Conservation (phyloP, 1,140 invertebrate species). For the Parasteatoda tepidariorum region DNA sequence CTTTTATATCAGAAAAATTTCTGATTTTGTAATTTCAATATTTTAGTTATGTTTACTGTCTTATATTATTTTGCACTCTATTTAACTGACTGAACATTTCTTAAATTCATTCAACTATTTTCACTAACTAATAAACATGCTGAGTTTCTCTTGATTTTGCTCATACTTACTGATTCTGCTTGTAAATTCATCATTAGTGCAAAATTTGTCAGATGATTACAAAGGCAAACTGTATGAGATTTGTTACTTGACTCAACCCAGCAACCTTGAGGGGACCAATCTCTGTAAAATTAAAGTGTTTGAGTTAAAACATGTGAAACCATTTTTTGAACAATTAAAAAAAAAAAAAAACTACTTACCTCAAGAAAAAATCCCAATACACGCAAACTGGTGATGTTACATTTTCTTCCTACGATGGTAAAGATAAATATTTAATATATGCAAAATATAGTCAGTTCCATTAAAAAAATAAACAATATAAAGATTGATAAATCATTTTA, state of each 20-base stretch:
- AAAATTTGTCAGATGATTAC: constrained; percentile 96
- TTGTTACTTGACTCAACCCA: constrained; percentile 81
- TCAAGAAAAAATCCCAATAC: constrained; percentile 80
- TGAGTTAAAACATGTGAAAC: neutral
- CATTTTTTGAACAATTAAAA: neutral
- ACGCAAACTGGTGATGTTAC: constrained; percentile 91
- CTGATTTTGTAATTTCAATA: no score
- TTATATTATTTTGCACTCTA: no score
- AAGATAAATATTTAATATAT: neutral
- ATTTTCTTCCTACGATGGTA: constrained; percentile 74
- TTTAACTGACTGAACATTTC: no score
- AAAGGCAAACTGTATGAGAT: constrained; percentile 90
- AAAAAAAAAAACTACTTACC: constrained; percentile 8
- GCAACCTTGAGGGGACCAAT: constrained; percentile 94
- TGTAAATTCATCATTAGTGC: constrained; percentile 83
- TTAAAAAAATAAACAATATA: no score
- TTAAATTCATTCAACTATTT: no score
- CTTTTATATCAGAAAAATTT: no score
- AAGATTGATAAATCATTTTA: no score
- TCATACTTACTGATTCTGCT: constrained; percentile 54
- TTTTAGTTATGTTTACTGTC: no score
- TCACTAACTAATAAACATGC: no score
- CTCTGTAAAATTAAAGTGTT: constrained; percentile 79
- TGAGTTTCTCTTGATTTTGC: no score
- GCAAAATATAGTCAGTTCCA: no score